Evolutionary conservation across 1,140 invertebrate genomes (phyloP).

Genomic region (Apis laboriosa): DNA sequence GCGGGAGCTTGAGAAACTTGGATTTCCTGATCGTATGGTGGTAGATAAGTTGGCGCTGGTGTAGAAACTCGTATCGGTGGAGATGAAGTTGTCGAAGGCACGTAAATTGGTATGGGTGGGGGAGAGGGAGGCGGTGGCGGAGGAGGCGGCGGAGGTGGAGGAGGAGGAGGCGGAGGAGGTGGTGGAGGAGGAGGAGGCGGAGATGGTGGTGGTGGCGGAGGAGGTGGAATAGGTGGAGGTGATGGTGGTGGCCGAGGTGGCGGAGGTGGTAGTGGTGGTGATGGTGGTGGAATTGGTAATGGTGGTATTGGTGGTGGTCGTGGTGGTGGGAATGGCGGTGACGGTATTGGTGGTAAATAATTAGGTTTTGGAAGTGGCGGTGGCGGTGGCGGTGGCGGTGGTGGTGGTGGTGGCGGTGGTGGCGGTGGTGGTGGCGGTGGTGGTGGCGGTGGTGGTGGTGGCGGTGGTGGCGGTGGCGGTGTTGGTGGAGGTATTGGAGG

Average conservation of each 20-base stretch:
- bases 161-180: neutral
- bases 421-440: slow-evolving; percentile 33
- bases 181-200: slow-evolving; percentile 38
- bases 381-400: slow-evolving; percentile 57
- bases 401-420: neutral
- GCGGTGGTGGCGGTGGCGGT: slow-evolving; percentile 9
- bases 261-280: neutral
- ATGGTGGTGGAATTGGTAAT: slow-evolving; percentile 2
- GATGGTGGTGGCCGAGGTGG: neutral
- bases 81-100: slow-evolving; percentile 21
- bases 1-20: neutral
- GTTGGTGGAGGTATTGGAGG: neutral
- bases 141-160: neutral
- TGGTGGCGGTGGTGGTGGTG: slow-evolving; percentile 33
- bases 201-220: neutral
- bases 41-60: slow-evolving; percentile 66
- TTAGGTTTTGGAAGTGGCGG: slow-evolving; percentile 41
- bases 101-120: slow-evolving; percentile 7
- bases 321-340: slow-evolving; percentile 27
- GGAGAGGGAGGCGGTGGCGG: neutral
- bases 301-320: slow-evolving; percentile 9
- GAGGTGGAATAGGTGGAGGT: rapidly evolving
- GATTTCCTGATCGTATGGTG: slow-evolving; percentile 38
- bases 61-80: slow-evolving; percentile 51
- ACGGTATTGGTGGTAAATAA: neutral